Evolutionary conservation across 1,140 invertebrate genomes (phyloP).

Genomic region (Anoplolepis gracilipes): DNA sequence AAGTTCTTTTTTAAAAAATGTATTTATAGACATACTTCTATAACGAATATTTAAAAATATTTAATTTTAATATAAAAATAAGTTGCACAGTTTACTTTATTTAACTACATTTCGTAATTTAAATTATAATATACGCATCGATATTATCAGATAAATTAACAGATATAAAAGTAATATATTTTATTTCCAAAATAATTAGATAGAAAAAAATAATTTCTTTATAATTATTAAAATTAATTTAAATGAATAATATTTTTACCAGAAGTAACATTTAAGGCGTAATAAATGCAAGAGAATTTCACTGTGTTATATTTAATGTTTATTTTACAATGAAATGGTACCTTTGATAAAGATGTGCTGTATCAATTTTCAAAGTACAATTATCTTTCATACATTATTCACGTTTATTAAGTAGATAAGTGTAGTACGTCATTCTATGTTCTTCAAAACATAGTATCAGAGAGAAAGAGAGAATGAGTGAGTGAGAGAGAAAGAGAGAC

Average conservation of each 20-base stretch:
- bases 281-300: background rate
- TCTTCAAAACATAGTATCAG: conserved; percentile 56
- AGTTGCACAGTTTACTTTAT: conserved; percentile 11
- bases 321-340: background rate
- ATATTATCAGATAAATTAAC: conserved; percentile 25
- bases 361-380: conserved; percentile 46
- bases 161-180: background rate
- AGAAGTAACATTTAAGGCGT: conserved; percentile 36
- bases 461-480: conserved; percentile 21
- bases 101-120: conserved; percentile 12
- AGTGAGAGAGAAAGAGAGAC: background rate
- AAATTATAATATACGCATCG: background rate
- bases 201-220: background rate
- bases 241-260: conserved; percentile 28
- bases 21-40: background rate
- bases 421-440: conserved; percentile 37
- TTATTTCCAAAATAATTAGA: background rate
- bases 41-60: background rate
- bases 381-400: conserved; percentile 53
- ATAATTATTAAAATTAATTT: conserved; percentile 27
- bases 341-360: conserved; percentile 32
- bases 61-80: background rate
- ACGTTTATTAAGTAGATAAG: conserved; percentile 66
- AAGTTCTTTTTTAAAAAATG: conserved; percentile 3
- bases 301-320: conserved; percentile 13